A percentile compares a stretch with the other conserved stretches of the same genome.
These are phyloP conservation scores for Theonella swinhoei DNA, from an alignment of 37 sponge, comb jelly and placozoan genomes.

Conservation along the genomic window DNA sequence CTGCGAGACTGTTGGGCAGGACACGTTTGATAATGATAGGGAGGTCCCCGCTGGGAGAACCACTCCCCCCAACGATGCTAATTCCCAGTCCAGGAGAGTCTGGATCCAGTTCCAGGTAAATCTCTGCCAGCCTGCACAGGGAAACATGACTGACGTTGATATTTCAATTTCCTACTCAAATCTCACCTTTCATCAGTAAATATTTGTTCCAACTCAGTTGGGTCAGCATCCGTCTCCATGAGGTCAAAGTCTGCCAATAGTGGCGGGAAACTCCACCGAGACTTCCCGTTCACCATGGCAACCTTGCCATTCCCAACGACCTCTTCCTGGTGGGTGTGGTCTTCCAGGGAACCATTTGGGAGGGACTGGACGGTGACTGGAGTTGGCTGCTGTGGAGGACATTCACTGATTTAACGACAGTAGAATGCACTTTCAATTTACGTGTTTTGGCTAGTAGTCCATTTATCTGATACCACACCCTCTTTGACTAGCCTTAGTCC, in stretches of 20 bases:
- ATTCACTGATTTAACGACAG: too few relatives aligned
- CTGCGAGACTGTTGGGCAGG: constrained; percentile 60
- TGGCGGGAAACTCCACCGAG: constrained; percentile 64
- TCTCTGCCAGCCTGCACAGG: constrained; percentile 36
- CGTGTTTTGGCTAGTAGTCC: too few relatives aligned
- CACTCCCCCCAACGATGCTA: constrained; percentile 77
- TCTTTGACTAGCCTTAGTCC: too few relatives aligned
- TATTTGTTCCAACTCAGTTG: constrained; percentile 49
- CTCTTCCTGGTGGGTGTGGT: background rate
- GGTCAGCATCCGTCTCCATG: constrained; percentile 73
- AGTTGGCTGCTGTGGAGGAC: too few relatives aligned
- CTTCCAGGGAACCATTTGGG: too few relatives aligned
- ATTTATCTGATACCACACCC: too few relatives aligned
- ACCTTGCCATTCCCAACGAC: background rate
- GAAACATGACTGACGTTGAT: background rate
- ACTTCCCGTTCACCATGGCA: background rate
- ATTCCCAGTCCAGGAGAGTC: constrained; percentile 71
- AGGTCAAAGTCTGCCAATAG: constrained; percentile 73
- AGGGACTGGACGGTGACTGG: too few relatives aligned
- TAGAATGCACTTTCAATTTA: too few relatives aligned
- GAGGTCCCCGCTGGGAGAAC: constrained; percentile 73
- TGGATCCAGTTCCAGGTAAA: constrained; percentile 26
- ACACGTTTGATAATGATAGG: constrained; percentile 78
- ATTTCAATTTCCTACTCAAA: background rate
- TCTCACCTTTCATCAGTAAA: constrained; percentile 62